phyloP scores from a whole-genome alignment of 2,888 invertebrate genomes.

The Xanthia togata region DNA sequence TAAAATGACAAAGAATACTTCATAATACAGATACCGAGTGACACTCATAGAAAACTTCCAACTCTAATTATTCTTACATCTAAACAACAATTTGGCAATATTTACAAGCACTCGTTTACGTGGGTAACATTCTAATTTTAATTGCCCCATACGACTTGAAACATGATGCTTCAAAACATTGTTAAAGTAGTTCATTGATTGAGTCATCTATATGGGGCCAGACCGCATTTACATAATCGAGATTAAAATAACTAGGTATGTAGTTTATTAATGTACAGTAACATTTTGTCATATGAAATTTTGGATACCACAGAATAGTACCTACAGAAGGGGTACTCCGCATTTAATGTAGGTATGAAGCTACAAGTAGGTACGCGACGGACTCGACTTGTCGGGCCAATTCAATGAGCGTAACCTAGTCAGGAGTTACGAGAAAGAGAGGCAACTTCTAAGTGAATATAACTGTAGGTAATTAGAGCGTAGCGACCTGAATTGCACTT shows the following conservation, averaged over 20 bases:
- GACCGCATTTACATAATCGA: constrained; percentile 12
- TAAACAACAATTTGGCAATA: constrained; percentile 64
- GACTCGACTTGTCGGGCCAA: no score
- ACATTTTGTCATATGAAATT: neutral
- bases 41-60: constrained; percentile 40
- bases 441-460: no score
- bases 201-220: no score
- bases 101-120: constrained; percentile 64
- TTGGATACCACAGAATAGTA: neutral
- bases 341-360: no score
- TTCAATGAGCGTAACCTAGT: no score
- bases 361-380: no score
- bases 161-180: constrained; percentile 17
- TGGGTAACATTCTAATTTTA: constrained; percentile 26
- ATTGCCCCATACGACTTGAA: neutral
- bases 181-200: neutral
- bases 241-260: neutral
- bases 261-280: neutral
- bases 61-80: constrained; percentile 34
- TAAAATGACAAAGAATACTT: constrained; percentile 50
- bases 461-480: no score
- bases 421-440: no score
- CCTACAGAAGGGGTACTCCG: no score
- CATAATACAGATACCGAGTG: constrained; percentile 44
- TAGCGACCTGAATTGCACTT: no score